These are phyloP conservation scores for Ariopsis seemanni DNA, from an alignment of 2,113 vertebrate species.

Conservation along the genomic window DNA sequence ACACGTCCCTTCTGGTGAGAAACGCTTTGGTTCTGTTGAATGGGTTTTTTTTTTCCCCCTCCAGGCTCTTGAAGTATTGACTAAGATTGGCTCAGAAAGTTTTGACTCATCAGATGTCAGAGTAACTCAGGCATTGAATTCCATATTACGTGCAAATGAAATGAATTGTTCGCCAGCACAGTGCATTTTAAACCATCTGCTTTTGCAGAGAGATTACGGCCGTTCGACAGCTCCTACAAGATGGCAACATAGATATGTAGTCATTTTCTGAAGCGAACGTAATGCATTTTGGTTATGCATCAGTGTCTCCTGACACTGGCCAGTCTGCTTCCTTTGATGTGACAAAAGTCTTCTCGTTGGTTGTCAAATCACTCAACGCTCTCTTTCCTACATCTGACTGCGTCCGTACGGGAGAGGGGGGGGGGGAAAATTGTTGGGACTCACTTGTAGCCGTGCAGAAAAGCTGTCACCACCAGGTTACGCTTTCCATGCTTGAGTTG, in stretches of 20 bases:
- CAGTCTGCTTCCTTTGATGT: conserved; percentile 53
- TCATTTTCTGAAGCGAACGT: conserved; percentile 50
- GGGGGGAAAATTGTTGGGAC: conserved; percentile 1
- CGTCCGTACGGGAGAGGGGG: background rate
- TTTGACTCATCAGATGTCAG: conserved; percentile 54
- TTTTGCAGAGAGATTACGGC: conserved; percentile 44
- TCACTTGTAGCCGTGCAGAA: conserved; percentile 44
- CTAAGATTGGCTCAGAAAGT: conserved; percentile 43
- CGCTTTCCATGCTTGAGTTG: conserved; percentile 56
- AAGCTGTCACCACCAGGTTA: conserved; percentile 52
- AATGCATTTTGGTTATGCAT: conserved; percentile 57
- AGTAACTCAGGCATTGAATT: conserved; percentile 52
- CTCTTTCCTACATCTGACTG: conserved; percentile 39
- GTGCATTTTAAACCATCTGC: conserved; percentile 52
- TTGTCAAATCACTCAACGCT: conserved; percentile 52
- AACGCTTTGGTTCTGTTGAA: conserved; percentile 19
- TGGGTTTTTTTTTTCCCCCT: background rate
- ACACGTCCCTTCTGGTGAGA: background rate
- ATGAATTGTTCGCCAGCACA: conserved; percentile 49
- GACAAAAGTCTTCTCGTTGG: conserved; percentile 53
- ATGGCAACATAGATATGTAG: conserved; percentile 51
- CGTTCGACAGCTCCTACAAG: conserved; percentile 50
- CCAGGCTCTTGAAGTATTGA: conserved; percentile 28
- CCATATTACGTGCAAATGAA: conserved; percentile 47
- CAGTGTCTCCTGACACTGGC: conserved; percentile 54